These are phyloP conservation scores for Protaetia brevitarsis DNA, from an alignment of 1,140 invertebrate genomes.

Conservation along the genomic window DNA sequence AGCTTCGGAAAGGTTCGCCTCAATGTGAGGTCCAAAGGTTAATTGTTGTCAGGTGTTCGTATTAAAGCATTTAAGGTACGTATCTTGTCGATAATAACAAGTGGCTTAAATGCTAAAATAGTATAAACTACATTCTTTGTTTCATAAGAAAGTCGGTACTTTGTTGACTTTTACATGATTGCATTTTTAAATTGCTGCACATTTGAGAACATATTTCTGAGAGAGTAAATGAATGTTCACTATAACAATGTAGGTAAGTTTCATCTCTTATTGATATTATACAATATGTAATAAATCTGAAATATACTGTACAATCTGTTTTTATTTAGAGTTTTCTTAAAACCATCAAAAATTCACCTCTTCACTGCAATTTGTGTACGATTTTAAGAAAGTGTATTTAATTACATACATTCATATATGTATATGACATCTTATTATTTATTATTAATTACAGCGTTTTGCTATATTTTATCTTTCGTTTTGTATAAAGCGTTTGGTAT, in stretches of 20 bases:
- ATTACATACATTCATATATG: no score
- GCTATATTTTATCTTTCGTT: no score
- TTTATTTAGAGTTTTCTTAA: not conserved
- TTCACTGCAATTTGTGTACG: not conserved
- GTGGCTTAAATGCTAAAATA: not conserved
- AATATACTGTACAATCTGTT: not conserved
- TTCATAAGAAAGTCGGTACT: not conserved
- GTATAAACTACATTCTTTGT: not conserved
- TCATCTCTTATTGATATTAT: not conserved
- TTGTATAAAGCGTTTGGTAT: no score
- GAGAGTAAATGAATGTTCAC: not conserved
- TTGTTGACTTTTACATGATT: not conserved
- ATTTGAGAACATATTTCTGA: not conserved
- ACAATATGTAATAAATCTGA: not conserved
- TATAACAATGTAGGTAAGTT: no score
- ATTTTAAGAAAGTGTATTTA: not conserved
- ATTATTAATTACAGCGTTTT: no score
- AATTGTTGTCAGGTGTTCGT: not conserved
- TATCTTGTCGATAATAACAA: not conserved
- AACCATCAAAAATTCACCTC: not conserved
- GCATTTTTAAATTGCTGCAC: not conserved
- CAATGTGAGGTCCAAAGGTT: no score
- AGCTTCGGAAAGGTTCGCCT: no score
- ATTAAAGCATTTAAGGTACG: not conserved
- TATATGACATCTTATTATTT: no score